A percentile compares a stretch with the other conserved stretches of the same genome.
Conservation (phyloP, 2,797 vertebrate species). For the Schizopygopsis malacanthus region DNA sequence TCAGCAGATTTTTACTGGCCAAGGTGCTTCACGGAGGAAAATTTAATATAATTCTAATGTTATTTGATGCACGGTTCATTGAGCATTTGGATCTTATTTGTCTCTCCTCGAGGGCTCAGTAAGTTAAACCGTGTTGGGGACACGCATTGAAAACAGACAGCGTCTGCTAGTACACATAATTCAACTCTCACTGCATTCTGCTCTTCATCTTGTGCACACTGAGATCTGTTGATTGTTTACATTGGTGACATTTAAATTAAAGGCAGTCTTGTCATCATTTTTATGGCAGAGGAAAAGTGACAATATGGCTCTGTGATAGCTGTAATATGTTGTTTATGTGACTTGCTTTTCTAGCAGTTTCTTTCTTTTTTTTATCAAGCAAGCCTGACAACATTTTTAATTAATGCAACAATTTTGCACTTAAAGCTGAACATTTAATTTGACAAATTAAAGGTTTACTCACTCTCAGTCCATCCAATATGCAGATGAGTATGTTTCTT, state of each 20-base stretch:
- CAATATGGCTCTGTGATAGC: constrained; percentile 60
- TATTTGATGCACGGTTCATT: constrained; percentile 47
- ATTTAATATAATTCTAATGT: constrained; percentile 43
- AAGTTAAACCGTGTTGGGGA: constrained; percentile 44
- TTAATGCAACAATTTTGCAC: neutral
- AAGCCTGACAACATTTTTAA: neutral
- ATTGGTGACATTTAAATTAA: constrained; percentile 48
- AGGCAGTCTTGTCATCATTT: constrained; percentile 32
- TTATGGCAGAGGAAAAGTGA: constrained; percentile 58
- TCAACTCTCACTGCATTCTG: constrained; percentile 22
- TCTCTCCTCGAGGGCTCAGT: constrained; percentile 37
- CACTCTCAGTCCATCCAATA: neutral
- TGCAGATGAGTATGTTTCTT: neutral
- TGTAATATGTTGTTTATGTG: neutral
- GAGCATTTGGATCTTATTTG: constrained; percentile 57
- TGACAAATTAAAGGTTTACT: neutral
- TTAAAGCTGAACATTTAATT: neutral
- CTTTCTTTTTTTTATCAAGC: neutral
- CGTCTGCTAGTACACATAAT: constrained; percentile 33
- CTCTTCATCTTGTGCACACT: neutral
- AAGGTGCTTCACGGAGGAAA: constrained; percentile 49
- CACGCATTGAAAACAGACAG: constrained; percentile 45
- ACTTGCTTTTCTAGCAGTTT: neutral
- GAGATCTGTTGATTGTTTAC: neutral
- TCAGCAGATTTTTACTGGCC: constrained; percentile 44